phyloP scores from a whole-genome alignment of 2,113 vertebrate genomes.

The Erythrocercus mccallii region DNA sequence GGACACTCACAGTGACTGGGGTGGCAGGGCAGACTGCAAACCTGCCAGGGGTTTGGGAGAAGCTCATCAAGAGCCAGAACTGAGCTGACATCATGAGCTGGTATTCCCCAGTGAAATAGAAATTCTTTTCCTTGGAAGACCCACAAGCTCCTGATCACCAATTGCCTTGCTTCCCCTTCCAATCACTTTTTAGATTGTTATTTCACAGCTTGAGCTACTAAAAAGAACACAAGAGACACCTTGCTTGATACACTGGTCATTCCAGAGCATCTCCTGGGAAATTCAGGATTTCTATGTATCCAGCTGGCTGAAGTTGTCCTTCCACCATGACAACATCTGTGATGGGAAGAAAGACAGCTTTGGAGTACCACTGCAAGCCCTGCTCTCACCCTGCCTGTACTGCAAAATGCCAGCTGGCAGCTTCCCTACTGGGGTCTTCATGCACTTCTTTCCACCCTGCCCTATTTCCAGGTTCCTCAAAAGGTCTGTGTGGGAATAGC shows the following conservation, averaged over 20 bases:
- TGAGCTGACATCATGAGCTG: background rate
- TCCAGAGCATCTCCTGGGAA: background rate
- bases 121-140: background rate
- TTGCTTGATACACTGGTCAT: background rate
- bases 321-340: background rate
- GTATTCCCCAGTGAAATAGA: background rate
- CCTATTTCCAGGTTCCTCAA: background rate
- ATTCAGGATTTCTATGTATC: background rate
- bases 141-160: background rate
- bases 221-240: background rate
- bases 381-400: background rate
- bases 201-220: background rate
- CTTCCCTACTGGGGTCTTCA: background rate
- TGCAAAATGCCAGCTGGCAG: background rate
- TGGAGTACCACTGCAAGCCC: background rate
- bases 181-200: background rate
- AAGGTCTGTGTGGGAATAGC: background rate
- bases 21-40: background rate
- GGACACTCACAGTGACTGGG: background rate
- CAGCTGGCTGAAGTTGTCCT: background rate
- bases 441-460: background rate
- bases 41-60: background rate
- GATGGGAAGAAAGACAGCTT: background rate
- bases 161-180: background rate
- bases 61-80: background rate